These are phyloP conservation scores for Erebia palarica DNA, from an alignment of 2,888 invertebrate genomes.

Conservation along the genomic window DNA sequence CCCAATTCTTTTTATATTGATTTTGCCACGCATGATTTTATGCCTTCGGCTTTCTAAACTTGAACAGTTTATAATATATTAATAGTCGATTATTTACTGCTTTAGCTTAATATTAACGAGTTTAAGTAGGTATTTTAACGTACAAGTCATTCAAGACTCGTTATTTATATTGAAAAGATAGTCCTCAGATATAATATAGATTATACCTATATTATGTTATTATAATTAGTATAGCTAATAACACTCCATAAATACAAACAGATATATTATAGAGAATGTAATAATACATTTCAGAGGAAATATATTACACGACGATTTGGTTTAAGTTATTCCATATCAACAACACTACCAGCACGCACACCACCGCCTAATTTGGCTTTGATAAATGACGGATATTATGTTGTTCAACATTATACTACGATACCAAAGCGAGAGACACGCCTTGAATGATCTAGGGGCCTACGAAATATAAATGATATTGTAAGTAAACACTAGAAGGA, in stretches of 20 bases:
- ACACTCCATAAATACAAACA: background rate
- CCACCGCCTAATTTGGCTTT: conserved; percentile 6
- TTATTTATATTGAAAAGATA: too few species aligned
- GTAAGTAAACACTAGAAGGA: conserved; percentile 15
- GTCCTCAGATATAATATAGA: too few species aligned
- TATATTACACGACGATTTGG: background rate
- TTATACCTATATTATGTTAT: too few species aligned
- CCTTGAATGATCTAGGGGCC: conserved; percentile 17
- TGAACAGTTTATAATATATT: too few species aligned
- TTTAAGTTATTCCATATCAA: conserved; percentile 13
- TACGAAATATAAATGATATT: conserved; percentile 22
- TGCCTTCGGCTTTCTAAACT: too few species aligned
- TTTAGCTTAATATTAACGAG: too few species aligned
- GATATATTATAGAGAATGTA: background rate
- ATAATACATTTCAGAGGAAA: background rate
- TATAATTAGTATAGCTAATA: too few species aligned
- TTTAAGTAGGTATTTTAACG: too few species aligned
- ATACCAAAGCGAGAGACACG: background rate
- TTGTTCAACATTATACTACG: conserved; percentile 9
- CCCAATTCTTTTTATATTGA: too few species aligned
- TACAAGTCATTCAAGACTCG: too few species aligned
- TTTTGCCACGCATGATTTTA: too few species aligned
- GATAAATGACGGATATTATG: conserved; percentile 13
- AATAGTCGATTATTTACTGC: too few species aligned
- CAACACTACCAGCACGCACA: conserved; percentile 6